Percentiles rank a stretch among this genome's conserved stretches.
phyloP scores from a whole-genome alignment of 2,888 invertebrate genomes.

The Harpagoxenus sublaevis region DNA sequence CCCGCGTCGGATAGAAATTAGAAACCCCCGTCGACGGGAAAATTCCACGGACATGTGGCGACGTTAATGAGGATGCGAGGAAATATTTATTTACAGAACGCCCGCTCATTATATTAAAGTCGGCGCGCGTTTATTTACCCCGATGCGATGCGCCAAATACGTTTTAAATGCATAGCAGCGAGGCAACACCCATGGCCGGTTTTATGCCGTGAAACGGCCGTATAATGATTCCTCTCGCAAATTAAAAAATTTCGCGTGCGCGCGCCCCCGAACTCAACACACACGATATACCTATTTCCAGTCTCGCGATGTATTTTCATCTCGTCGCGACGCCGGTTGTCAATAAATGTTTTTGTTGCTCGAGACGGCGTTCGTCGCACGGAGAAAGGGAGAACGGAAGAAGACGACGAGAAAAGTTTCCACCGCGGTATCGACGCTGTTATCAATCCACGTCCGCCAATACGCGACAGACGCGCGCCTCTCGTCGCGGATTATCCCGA shows the following conservation, averaged over 20 bases:
- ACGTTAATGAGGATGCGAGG: conserved; percentile 10
- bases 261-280: not conserved
- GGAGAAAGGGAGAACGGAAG: too few relatives aligned
- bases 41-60: not conserved
- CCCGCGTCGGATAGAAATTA: conserved; percentile 22
- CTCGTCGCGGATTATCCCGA: conserved; percentile 13
- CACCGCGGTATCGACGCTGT: conserved; percentile 48
- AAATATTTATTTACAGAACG: conserved; percentile 40
- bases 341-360: conserved; percentile 19
- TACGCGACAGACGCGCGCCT: not conserved
- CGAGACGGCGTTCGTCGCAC: not conserved
- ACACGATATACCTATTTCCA: not conserved
- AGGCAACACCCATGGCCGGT: not conserved
- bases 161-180: not conserved
- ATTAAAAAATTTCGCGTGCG: conserved; percentile 23
- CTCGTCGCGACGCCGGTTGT: conserved; percentile 32
- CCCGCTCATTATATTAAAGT: not conserved
- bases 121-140: not conserved
- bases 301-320: conserved; percentile 1
- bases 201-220: not conserved
- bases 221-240: not conserved
- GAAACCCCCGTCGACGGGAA: conserved; percentile 18
- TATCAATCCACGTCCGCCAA: conserved; percentile 62
- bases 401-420: conserved; percentile 50
- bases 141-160: not conserved